Percentiles rank a stretch among this genome's conserved stretches.
Conservation (phyloP, 2,113 vertebrate species). For the Macroglossus sobrinus region DNA sequence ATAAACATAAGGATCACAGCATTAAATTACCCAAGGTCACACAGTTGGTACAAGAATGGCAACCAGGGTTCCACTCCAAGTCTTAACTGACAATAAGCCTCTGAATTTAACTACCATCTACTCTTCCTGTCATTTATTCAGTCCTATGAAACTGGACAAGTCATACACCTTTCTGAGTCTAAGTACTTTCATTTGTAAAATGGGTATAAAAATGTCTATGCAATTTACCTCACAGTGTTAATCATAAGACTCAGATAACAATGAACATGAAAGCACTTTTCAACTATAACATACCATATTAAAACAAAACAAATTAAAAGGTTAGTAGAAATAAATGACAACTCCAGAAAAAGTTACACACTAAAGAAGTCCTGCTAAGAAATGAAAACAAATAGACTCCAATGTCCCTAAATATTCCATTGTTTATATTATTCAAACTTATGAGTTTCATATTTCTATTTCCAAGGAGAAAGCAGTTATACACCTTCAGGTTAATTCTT, state of each 20-base stretch:
- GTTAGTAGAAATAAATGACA: background rate
- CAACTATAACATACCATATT: background rate
- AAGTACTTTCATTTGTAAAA: background rate
- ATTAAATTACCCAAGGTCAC: background rate
- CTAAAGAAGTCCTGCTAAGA: background rate
- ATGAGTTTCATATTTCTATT: background rate
- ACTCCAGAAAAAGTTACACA: background rate
- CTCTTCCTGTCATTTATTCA: background rate
- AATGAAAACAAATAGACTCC: background rate
- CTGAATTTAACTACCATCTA: background rate
- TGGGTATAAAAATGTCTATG: background rate
- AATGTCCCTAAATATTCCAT: background rate
- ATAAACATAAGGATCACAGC: background rate
- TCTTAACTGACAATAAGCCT: background rate
- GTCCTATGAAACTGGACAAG: background rate
- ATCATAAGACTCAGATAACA: background rate
- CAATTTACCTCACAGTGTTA: background rate
- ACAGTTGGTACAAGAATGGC: background rate
- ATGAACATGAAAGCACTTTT: background rate
- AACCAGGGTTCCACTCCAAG: background rate
- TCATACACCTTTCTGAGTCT: background rate
- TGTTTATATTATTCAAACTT: background rate
- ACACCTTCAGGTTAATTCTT: background rate
- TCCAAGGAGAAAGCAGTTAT: background rate
- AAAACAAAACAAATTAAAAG: background rate